phyloP scores from a whole-genome alignment of 2,113 vertebrate species.

The Gnathonemus longibarbis region DNA sequence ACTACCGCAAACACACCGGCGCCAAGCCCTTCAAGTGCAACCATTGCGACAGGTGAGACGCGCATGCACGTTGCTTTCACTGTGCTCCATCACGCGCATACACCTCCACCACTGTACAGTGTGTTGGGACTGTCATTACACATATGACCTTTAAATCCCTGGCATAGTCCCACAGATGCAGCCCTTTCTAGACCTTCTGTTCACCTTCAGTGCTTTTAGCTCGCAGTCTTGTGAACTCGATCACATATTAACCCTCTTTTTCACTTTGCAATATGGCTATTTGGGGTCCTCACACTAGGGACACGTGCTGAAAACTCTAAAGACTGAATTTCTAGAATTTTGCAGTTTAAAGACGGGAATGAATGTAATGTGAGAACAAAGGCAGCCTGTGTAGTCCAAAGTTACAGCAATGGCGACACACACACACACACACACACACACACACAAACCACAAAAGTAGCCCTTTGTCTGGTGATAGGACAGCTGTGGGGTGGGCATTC shows the following conservation, averaged over 20 bases:
- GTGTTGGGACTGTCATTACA: neutral
- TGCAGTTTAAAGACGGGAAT: neutral
- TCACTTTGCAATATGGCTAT: neutral
- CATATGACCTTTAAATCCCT: neutral
- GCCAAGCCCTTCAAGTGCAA: slow-evolving; percentile 96
- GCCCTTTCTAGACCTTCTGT: neutral
- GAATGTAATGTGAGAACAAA: neutral
- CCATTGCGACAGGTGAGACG: slow-evolving; percentile 88
- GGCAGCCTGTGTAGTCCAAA: neutral
- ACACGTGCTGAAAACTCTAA: neutral
- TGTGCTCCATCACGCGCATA: neutral
- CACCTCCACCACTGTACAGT: neutral
- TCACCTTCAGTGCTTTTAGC: neutral
- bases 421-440: slow-evolving; percentile 19
- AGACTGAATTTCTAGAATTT: neutral
- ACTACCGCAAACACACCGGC: slow-evolving; percentile 96
- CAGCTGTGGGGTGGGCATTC: slow-evolving; percentile 17
- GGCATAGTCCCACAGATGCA: neutral
- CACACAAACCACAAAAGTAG: slow-evolving; percentile 11
- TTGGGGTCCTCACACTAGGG: neutral
- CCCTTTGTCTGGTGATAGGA: slow-evolving; percentile 6
- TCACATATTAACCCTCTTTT: neutral
- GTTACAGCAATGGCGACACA: neutral
- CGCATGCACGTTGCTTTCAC: neutral
- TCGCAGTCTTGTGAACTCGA: neutral